phyloP scores from a whole-genome alignment of 2,888 invertebrate species.

The Hyppa rectilinea region DNA sequence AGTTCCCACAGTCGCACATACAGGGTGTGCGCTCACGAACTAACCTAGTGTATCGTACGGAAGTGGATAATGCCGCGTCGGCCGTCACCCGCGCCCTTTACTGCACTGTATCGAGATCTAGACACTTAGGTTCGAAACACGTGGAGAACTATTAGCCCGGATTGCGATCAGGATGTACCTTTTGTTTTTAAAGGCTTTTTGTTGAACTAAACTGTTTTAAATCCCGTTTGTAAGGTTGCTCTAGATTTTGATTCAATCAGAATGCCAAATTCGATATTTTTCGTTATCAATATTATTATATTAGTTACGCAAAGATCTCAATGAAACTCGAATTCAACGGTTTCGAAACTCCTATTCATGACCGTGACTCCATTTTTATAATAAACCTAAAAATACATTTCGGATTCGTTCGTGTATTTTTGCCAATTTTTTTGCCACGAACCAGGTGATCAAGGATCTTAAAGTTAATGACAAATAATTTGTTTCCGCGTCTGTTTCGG shows the following conservation, averaged over 20 bases:
- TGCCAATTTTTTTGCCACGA: constrained; percentile 40
- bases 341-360: constrained; percentile 30
- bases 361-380: constrained; percentile 41
- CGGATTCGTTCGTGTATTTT: constrained; percentile 44
- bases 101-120: constrained; percentile 80
- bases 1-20: constrained; percentile 89
- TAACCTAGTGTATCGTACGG: constrained; percentile 87
- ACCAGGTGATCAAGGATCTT: constrained; percentile 59
- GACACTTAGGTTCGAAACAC: constrained; percentile 71
- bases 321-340: constrained; percentile 15
- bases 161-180: constrained; percentile 61
- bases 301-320: constrained; percentile 12
- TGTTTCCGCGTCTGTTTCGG: constrained; percentile 72
- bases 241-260: constrained; percentile 7
- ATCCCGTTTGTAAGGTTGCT: constrained; percentile 15
- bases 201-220: constrained; percentile 27
- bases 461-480: constrained; percentile 68
- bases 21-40: constrained; percentile 88
- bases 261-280: not conserved
- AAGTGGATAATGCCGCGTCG: constrained; percentile 85
- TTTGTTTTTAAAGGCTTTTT: constrained; percentile 46
- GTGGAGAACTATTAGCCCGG: constrained; percentile 68
- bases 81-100: constrained; percentile 88
- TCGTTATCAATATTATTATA: not conserved
- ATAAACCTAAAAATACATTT: constrained; percentile 28